phyloP scores from a whole-genome alignment of 2,113 vertebrate species.

The Brienomyrus brachyistius region DNA sequence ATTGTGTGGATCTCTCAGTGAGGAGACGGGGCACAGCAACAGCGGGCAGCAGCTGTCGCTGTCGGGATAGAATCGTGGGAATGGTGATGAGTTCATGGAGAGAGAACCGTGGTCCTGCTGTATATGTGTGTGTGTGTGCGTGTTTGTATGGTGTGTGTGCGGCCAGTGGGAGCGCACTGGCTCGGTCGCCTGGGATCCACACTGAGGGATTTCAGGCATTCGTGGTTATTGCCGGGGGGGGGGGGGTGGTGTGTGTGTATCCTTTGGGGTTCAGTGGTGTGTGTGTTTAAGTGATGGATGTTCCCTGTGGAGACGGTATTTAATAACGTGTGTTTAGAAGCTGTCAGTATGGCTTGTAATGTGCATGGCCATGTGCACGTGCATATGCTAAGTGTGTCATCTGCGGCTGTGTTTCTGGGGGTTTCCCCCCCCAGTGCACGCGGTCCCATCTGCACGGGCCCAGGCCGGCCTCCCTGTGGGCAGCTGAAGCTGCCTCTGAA shows the following conservation, averaged over 20 bases:
- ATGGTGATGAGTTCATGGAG: neutral
- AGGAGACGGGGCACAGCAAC: neutral
- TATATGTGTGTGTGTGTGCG: neutral
- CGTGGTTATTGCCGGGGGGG: no score
- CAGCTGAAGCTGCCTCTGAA: neutral
- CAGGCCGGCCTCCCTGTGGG: neutral
- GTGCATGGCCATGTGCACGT: neutral
- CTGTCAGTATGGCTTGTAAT: neutral
- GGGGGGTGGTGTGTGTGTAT: neutral
- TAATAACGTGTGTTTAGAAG: neutral
- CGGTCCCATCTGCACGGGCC: neutral
- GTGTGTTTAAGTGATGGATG: neutral
- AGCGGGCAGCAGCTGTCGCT: neutral
- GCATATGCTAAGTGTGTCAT: neutral
- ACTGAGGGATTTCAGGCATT: neutral
- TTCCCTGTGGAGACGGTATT: neutral
- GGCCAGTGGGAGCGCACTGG: no score
- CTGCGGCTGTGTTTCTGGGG: neutral
- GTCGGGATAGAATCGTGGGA: neutral
- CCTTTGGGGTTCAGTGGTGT: neutral
- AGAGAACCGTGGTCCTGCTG: neutral
- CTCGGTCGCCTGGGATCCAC: neutral
- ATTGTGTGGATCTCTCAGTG: neutral
- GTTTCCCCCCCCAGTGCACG: neutral
- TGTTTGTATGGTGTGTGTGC: neutral